Evolutionary conservation across 2,888 invertebrate genomes (phyloP).

Genomic region (Agonum fuliginosum): DNA sequence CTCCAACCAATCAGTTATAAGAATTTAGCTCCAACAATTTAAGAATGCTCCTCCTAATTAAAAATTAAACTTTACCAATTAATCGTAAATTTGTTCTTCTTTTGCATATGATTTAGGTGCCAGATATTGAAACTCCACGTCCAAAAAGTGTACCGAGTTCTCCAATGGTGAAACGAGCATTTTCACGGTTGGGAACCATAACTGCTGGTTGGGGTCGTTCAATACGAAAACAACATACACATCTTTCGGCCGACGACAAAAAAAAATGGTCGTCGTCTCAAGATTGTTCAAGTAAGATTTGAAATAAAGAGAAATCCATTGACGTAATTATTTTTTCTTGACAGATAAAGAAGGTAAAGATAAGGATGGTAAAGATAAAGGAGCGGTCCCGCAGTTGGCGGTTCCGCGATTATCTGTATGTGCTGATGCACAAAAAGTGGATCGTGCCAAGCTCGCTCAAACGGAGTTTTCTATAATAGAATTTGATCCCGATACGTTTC

Average conservation of each 20-base stretch:
- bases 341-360: conserved; percentile 88
- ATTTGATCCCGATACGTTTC: conserved; percentile 95
- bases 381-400: conserved; percentile 82
- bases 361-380: conserved; percentile 86
- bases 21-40: too few species aligned
- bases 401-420: conserved; percentile 93
- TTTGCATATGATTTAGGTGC: conserved; percentile 71
- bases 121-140: conserved; percentile 90
- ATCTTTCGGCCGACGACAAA: conserved; percentile 90
- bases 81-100: background rate
- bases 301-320: conserved; percentile 16
- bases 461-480: conserved; percentile 97
- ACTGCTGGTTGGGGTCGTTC: conserved; percentile 94
- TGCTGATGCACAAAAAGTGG: conserved; percentile 95
- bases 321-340: conserved; percentile 47
- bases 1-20: too few species aligned
- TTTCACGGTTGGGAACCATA: conserved; percentile 91
- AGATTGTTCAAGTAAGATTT: conserved; percentile 89
- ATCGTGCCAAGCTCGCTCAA: conserved; percentile 92
- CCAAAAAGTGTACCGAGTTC: conserved; percentile 96
- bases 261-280: conserved; percentile 92
- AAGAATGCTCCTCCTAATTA: too few species aligned
- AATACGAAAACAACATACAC: conserved; percentile 88
- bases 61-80: too few species aligned
- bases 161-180: conserved; percentile 94